These are phyloP conservation scores for Drosophila maculinotata DNA, from an alignment of 2,888 invertebrate species.

Conservation along the genomic window DNA sequence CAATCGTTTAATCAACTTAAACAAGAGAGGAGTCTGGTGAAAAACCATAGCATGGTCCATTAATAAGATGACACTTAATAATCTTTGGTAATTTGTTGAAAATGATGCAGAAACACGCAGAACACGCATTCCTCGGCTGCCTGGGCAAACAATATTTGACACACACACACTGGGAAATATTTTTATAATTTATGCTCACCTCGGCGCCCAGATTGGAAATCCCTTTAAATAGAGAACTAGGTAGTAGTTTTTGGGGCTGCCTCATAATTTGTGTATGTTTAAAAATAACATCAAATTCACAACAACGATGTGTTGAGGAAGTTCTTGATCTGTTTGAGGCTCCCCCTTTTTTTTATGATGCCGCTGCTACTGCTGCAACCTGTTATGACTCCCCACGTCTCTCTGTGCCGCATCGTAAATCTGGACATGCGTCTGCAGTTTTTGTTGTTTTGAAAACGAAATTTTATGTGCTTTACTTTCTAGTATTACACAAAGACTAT, in stretches of 20 bases:
- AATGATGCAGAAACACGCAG: conserved; percentile 54
- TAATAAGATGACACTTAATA: conserved; percentile 64
- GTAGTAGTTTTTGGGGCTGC: conserved; percentile 24
- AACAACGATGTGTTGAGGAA: conserved; percentile 53
- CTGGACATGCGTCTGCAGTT: conserved; percentile 35
- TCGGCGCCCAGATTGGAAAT: conserved; percentile 42
- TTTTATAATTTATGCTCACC: conserved; percentile 75
- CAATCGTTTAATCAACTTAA: conserved; percentile 43
- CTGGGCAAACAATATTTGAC: conserved; percentile 69
- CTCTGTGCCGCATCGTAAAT: conserved; percentile 51
- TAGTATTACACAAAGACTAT: conserved; percentile 64
- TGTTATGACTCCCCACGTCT: conserved; percentile 40
- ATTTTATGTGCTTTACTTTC: conserved; percentile 65
- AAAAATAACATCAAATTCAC: conserved; percentile 62
- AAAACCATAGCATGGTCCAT: conserved; percentile 48
- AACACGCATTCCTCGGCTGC: conserved; percentile 69
- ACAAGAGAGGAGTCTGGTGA: conserved; percentile 9
- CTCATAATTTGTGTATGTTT: conserved; percentile 57
- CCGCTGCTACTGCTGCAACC: conserved; percentile 56
- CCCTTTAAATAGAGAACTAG: conserved; percentile 58
- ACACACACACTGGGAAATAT: conserved; percentile 65
- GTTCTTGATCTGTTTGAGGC: conserved; percentile 36
- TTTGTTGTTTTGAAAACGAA: conserved; percentile 46
- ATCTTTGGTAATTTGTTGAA: conserved; percentile 70
- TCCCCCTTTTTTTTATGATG: conserved; percentile 40